Conservation (phyloP, 92 coral and sea anemone genomes). For the Meandrina meandrites region DNA sequence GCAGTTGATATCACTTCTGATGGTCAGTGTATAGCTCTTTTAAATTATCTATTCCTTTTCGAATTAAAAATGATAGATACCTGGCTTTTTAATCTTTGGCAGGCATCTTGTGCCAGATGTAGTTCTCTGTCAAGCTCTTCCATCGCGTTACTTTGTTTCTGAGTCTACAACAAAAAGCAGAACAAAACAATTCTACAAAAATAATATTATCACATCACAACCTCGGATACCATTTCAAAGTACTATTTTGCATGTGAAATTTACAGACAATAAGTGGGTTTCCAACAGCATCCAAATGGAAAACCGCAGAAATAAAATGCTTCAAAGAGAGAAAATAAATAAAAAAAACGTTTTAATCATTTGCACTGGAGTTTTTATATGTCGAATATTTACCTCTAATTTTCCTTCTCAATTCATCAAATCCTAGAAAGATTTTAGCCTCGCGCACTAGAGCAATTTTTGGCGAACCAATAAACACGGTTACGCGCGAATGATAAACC, state of each 20-base stretch:
- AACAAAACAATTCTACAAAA: neutral
- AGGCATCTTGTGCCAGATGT: slow-evolving; percentile 86
- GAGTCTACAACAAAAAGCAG: slow-evolving; percentile 56
- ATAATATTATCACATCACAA: neutral
- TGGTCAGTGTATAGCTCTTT: neutral
- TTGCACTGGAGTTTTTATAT: neutral
- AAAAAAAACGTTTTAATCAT: neutral
- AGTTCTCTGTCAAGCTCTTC: slow-evolving; percentile 85
- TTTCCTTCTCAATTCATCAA: neutral
- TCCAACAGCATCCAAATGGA: neutral
- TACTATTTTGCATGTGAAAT: neutral
- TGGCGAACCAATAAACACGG: too few relatives aligned
- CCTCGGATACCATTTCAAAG: too few relatives aligned
- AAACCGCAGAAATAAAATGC: neutral
- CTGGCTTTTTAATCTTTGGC: slow-evolving; percentile 92
- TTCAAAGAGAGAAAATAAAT: neutral
- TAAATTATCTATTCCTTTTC: neutral
- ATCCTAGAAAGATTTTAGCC: neutral
- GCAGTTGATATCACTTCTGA: neutral
- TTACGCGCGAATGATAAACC: too few relatives aligned
- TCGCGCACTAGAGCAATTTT: neutral
- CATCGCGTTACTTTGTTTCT: slow-evolving; percentile 88
- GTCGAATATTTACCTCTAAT: neutral
- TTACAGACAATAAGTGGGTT: neutral
- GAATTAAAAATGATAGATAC: slow-evolving; percentile 32